These are phyloP conservation scores for Stenurella melanura DNA, from an alignment of 2,888 invertebrate species.

Conservation along the genomic window DNA sequence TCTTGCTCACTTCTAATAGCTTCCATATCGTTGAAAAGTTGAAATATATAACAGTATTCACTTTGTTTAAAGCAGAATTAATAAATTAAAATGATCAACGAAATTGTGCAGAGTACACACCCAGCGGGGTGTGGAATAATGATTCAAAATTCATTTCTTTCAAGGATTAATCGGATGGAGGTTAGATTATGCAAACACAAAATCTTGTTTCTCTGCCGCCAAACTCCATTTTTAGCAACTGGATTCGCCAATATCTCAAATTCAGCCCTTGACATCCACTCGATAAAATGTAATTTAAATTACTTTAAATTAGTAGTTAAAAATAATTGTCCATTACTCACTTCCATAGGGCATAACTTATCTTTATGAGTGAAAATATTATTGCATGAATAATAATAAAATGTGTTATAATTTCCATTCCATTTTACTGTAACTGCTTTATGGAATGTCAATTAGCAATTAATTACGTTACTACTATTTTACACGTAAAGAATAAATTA, in stretches of 20 bases:
- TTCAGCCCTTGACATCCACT: background rate
- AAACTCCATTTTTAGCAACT: background rate
- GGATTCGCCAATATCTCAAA: background rate
- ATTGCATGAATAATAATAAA: background rate
- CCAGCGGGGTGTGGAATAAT: too few relatives aligned
- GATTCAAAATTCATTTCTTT: background rate
- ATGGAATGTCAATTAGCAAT: background rate
- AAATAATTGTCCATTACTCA: background rate
- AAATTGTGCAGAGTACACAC: too few relatives aligned
- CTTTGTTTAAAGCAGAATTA: too few relatives aligned
- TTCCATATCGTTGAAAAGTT: too few relatives aligned
- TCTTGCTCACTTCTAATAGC: too few relatives aligned
- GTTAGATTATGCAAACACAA: background rate
- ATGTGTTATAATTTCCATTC: background rate
- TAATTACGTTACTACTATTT: constrained; percentile 20
- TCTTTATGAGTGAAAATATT: too few relatives aligned
- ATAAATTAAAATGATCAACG: too few relatives aligned
- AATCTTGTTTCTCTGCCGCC: background rate
- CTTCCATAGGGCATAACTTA: background rate
- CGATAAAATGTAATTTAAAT: background rate
- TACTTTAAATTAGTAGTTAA: background rate
- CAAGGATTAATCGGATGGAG: background rate
- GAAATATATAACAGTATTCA: too few relatives aligned
- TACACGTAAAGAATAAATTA: constrained; percentile 24
- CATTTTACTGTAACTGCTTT: background rate